Evolutionary conservation across 1,140 invertebrate species (phyloP).

Genomic region (Ips nitidus): DNA sequence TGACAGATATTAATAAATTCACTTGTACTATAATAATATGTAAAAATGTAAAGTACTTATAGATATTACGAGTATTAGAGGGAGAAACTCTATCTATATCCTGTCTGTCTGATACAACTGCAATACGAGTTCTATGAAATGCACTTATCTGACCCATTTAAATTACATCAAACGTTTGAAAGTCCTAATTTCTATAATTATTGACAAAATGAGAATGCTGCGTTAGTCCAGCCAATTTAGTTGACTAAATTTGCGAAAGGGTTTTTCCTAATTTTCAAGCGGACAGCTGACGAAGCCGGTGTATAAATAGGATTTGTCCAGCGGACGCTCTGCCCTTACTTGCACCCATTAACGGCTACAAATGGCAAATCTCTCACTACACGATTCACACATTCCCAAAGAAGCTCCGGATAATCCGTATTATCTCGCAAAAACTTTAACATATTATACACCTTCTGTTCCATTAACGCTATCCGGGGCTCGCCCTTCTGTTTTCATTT

Average conservation of each 20-base stretch:
- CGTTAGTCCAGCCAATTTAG: no score
- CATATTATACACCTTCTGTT: conserved; percentile 40
- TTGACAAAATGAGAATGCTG: no score
- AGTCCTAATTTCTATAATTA: no score
- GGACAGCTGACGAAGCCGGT: conserved; percentile 26
- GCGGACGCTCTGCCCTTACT: conserved; percentile 41
- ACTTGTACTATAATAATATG: no score
- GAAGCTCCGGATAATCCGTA: conserved; percentile 44
- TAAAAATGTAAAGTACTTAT: no score
- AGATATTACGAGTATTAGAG: no score
- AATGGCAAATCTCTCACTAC: conserved; percentile 47
- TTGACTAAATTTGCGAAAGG: not conserved
- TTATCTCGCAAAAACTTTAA: conserved; percentile 40
- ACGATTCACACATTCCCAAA: conserved; percentile 49
- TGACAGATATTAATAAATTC: no score
- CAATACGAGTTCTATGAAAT: no score
- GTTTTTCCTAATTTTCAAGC: conserved; percentile 12
- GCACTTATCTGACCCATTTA: no score
- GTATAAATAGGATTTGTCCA: conserved; percentile 46
- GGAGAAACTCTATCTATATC: no score
- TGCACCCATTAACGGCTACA: conserved; percentile 46
- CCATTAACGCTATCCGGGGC: conserved; percentile 30
- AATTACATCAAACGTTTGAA: no score
- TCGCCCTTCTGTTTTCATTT: conserved; percentile 33
- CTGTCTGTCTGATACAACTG: no score